phyloP scores from a whole-genome alignment of 2,888 invertebrate species.

The Drosophila kambysellisi region DNA sequence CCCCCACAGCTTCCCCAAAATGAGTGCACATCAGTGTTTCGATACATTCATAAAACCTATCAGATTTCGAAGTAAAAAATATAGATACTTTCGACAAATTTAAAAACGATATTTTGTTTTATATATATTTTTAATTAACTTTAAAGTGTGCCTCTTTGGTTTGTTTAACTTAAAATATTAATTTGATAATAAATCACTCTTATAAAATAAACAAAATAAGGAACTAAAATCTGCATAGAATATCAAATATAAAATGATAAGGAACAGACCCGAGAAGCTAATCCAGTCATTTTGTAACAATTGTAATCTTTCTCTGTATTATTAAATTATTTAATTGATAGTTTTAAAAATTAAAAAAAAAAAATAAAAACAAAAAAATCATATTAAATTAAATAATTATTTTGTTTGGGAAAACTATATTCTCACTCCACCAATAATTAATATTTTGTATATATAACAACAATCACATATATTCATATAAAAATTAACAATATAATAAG shows the following conservation, averaged over 20 bases:
- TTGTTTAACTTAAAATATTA: not conserved
- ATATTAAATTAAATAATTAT: not conserved
- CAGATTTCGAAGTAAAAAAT: no score
- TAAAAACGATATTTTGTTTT: not conserved
- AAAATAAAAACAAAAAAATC: not conserved
- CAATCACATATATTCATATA: rapidly evolving
- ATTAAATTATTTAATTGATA: not conserved
- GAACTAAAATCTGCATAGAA: not conserved
- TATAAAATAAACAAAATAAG: not conserved
- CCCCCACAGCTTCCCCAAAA: not conserved
- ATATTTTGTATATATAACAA: not conserved
- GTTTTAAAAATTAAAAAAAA: not conserved
- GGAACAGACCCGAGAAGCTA: no score
- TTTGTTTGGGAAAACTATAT: not conserved
- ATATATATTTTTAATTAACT: not conserved
- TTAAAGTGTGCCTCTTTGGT: not conserved
- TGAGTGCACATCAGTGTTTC: not conserved
- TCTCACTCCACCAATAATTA: not conserved
- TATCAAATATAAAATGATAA: no score
- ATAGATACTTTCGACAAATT: not conserved
- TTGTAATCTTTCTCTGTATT: not conserved
- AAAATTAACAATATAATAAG: not conserved
- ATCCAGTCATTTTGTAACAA: not conserved
- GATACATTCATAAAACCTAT: not conserved
- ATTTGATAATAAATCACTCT: no score